Percentiles rank a stretch among this genome's conserved stretches.
phyloP scores from a whole-genome alignment of 2,113 vertebrate genomes.

The Caranx melampygus region DNA sequence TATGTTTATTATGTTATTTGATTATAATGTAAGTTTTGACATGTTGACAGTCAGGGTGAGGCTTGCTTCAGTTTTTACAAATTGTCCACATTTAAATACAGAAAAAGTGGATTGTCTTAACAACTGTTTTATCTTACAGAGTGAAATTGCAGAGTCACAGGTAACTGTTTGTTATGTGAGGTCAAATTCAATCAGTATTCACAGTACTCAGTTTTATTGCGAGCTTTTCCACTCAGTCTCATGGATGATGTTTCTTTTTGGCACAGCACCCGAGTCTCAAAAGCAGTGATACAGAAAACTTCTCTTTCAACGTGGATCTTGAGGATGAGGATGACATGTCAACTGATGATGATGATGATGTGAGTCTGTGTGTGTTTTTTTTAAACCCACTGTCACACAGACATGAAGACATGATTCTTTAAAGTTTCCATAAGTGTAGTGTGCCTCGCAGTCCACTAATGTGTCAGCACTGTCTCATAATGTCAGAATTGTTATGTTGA shows the following conservation, averaged over 20 bases:
- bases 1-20: neutral
- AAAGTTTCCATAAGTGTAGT: too few relatives aligned
- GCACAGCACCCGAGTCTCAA: conserved; percentile 66
- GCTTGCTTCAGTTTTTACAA: too few relatives aligned
- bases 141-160: conserved; percentile 74
- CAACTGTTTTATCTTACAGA: conserved; percentile 54
- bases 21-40: neutral
- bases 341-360: conserved; percentile 77
- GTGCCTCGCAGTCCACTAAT: too few relatives aligned
- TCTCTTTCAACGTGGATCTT: conserved; percentile 69
- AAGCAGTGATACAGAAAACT: conserved; percentile 82
- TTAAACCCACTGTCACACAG: too few relatives aligned
- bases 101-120: neutral
- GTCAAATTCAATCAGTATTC: neutral
- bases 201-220: neutral
- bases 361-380: conserved; percentile 53
- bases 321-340: conserved; percentile 79
- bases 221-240: neutral
- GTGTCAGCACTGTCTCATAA: neutral
- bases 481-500: neutral
- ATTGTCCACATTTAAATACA: neutral
- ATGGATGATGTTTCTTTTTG: neutral
- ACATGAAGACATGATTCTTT: too few relatives aligned
- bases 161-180: conserved; percentile 38
- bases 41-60: conserved; percentile 3